Evolutionary conservation across 2,888 invertebrate genomes (phyloP), one percentile per base, ranked within the genome.

Genomic region (Mactromeris polynyma): DNA sequence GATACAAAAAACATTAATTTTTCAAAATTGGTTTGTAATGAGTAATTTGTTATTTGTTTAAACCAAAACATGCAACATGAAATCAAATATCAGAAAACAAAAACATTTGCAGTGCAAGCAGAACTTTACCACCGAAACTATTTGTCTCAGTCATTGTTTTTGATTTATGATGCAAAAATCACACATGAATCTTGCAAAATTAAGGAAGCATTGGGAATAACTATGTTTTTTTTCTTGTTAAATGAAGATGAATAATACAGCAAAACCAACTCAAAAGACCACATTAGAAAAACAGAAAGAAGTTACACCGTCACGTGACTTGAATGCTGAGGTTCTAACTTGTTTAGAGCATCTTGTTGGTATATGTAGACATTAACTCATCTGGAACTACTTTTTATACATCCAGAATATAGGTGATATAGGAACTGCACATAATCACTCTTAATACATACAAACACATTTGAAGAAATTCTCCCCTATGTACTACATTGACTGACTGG

Each of bases 201-300:
- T 64, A 64, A 64, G 58, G 58, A 64, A 64, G 58, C n/a, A 64
- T 64, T 64, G n/a, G 46, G 46, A 46, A 46, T 46, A 46, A 46
- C 58, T 64, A 26, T 9, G 26, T 64, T 58, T 58, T 58, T 64
- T 64, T 64, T 64, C 9, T 64, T 26, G 26, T 64, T 0, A n/a
- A 64, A 26, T 9, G n/a, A 64, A 64, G 1, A 64, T 64, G 58
- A 64, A 64, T 64, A 64, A 64, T 26, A 64, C 58, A 64, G 26
- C 58, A 64, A 46, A 46, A 46, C 46, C 46, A 46, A 46, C 46
- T 46, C 46, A 3, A 46, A 11, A 46, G 46, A 46, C 2, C 46
- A 11, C 46, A 7, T 46, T 11, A 7, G 46, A 17, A 46, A n/a
- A 46, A 46, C 14, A 46, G 46, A 17, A 46, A 46, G 3, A 46